Conservation (phyloP, 2,113 vertebrate species). For the Hippocampus comes region DNA sequence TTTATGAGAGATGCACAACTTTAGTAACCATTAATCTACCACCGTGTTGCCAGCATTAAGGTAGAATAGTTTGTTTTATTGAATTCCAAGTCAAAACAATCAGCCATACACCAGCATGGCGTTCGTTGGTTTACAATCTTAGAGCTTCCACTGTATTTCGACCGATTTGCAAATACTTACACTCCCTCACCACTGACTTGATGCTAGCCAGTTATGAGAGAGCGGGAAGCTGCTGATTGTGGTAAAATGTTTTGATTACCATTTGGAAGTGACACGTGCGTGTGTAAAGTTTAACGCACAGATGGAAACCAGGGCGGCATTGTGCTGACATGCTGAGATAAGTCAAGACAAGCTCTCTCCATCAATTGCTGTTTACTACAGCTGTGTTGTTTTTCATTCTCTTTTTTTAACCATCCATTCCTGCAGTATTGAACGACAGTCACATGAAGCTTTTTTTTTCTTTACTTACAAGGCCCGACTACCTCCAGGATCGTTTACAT, state of each 20-base stretch:
- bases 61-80: too few species aligned
- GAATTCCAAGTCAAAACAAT: too few species aligned
- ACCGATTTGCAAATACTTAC: slow-evolving; percentile 19
- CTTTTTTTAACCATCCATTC: slow-evolving; percentile 11
- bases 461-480: slow-evolving; percentile 12
- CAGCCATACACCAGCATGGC: too few species aligned
- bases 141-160: background rate
- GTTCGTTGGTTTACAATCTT: background rate
- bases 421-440: background rate
- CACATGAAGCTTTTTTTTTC: slow-evolving; percentile 6
- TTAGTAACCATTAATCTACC: too few species aligned
- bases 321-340: background rate
- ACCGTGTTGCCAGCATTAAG: too few species aligned
- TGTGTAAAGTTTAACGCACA: background rate
- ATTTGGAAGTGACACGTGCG: slow-evolving; percentile 5
- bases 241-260: slow-evolving; percentile 11
- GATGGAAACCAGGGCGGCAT: background rate
- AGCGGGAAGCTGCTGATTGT: slow-evolving; percentile 11
- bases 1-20: too few species aligned
- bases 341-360: slow-evolving; percentile 7
- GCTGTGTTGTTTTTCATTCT: background rate
- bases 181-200: slow-evolving; percentile 11
- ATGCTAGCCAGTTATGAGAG: slow-evolving; percentile 1
- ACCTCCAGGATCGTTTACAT: slow-evolving; percentile 38
- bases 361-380: slow-evolving; percentile 16